A percentile compares a stretch with the other conserved stretches of the same genome.
phyloP scores from a whole-genome alignment of 2,797 vertebrate species.

The Alectoris magna region DNA sequence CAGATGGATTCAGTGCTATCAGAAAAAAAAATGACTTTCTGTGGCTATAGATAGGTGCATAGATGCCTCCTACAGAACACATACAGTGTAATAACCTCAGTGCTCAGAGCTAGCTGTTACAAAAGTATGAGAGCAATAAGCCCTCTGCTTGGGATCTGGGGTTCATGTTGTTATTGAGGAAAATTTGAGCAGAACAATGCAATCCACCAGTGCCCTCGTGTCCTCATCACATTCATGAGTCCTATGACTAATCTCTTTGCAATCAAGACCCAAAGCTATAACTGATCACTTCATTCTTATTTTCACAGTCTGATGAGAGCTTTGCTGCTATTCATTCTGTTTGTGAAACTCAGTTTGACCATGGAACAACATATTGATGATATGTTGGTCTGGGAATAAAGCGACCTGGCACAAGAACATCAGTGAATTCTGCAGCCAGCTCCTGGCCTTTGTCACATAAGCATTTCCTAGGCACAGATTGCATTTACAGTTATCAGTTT shows the following conservation, averaged over 20 bases:
- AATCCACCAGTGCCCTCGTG: not conserved
- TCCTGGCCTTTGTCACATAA: not conserved
- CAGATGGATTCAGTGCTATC: slow-evolving; percentile 18
- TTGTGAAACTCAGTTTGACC: slow-evolving; percentile 38
- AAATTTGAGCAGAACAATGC: slow-evolving; percentile 27
- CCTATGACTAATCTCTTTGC: not conserved
- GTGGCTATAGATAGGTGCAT: not conserved
- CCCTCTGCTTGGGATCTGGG: not conserved
- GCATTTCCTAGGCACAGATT: not conserved
- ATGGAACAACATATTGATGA: not conserved
- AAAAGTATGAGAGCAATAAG: not conserved
- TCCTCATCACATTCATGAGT: not conserved
- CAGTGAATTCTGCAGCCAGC: not conserved
- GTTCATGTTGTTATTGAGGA: not conserved
- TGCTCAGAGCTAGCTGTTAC: not conserved
- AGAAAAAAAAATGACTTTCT: not conserved
- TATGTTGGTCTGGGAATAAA: not conserved
- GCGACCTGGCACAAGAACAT: not conserved
- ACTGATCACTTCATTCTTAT: slow-evolving; percentile 24
- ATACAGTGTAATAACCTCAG: not conserved
- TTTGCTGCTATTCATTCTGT: not conserved
- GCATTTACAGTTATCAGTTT: not conserved
- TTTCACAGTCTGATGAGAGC: slow-evolving; percentile 20
- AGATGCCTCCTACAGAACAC: not conserved
- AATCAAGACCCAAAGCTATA: slow-evolving; percentile 21